phyloP scores from a whole-genome alignment of 1,140 invertebrate species.

The Nephotettix cincticeps region DNA sequence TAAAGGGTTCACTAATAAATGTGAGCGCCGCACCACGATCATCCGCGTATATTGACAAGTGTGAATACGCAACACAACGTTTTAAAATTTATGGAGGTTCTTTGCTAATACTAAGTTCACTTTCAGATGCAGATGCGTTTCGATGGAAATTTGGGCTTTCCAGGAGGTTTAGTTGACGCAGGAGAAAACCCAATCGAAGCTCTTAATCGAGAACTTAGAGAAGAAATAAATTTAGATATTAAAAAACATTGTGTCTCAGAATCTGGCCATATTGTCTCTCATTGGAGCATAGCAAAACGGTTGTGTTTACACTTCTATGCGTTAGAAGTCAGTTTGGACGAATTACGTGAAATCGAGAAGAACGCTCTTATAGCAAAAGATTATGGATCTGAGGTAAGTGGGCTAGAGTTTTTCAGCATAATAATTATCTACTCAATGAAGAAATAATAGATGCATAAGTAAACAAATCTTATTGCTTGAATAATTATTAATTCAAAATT shows the following conservation, averaged over 20 bases:
- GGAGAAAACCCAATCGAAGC: conserved; percentile 49
- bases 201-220: conserved; percentile 55
- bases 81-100: too few species aligned
- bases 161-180: conserved; percentile 55
- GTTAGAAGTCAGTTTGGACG: conserved; percentile 48
- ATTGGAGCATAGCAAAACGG: conserved; percentile 43
- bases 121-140: conserved; percentile 59
- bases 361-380: conserved; percentile 45
- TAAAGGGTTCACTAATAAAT: too few species aligned
- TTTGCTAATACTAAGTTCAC: too few species aligned
- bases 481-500: too few species aligned
- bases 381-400: conserved; percentile 51
- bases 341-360: conserved; percentile 49
- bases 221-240: conserved; percentile 55
- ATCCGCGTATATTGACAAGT: too few species aligned
- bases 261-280: conserved; percentile 38
- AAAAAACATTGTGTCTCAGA: conserved; percentile 34
- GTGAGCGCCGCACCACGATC: too few species aligned
- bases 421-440: too few species aligned
- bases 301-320: conserved; percentile 54
- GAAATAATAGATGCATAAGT: too few species aligned
- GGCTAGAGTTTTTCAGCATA: too few species aligned
- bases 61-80: too few species aligned
- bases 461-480: too few species aligned
- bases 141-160: conserved; percentile 61